Evolutionary conservation across 2,113 vertebrate genomes (phyloP), one percentile per base, ranked within the genome.

Genomic region (Embiotoca jacksoni): DNA sequence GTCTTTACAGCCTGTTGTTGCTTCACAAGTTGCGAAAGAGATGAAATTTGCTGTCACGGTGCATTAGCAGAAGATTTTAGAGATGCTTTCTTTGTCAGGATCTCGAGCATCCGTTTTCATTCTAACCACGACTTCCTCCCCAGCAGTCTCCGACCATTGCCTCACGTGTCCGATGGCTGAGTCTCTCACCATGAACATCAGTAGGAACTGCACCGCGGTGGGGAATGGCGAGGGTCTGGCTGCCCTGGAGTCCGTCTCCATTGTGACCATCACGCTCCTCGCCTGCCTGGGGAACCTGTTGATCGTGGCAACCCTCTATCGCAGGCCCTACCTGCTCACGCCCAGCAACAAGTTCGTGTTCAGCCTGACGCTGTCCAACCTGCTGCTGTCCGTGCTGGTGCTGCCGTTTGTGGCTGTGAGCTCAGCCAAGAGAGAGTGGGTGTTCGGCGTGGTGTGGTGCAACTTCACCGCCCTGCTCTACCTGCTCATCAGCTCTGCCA

Each of bases 331-430:
- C 82, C 95, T 99, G 57, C 96, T 99, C 84, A 99, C 98, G 0
- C 94, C 99, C 81, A 99, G 98, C 95, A 99, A 99, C 95, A 99
- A 98, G 93, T 98, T 99, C 65, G 98, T 99, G 71, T 97, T 99
- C 95, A 99, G 98, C 94, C 93, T 99, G 90, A 99, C 98, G 0
- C 93, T 96, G 39, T 99, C 98, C 90, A 99, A 99, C 93, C 94
- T 99, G 75, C 93, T 99, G 1, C 94, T 99, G 35, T 97, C 98
- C 0, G 86, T 96, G 55, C 87, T 99, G 89, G 98, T 98, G 75
- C 95, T 99, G 54, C 98, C 98, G 0, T 99, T 99, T 0, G 97
- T 98, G 67, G 96, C 95, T 6, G 96, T 96, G 23, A 99, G 97
- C 92, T 97, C 97, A 3, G 94, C 95, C 4, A 94, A 92, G 80